Base-by-base conservation (phyloP, 1,140 invertebrate species). In the Pseudomyrmex gracilis region DNA sequence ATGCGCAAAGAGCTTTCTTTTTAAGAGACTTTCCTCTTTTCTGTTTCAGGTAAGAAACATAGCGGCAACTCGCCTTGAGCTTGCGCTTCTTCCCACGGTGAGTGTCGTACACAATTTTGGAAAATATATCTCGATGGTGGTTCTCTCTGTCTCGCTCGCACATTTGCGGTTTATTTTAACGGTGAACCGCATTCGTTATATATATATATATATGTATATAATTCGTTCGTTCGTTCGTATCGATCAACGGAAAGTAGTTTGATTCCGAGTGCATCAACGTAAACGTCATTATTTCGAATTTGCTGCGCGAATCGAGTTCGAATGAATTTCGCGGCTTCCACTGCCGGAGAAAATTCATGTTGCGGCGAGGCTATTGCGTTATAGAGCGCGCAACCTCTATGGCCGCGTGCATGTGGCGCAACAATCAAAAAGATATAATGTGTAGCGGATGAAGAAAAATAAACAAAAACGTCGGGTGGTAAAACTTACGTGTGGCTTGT, bases 41-140 rank as follows among this genome's bases (percentile, higher is more conserved):
- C 60, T 86, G 89, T 91, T 90, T 76, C 91, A 91, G 88, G 90
- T 93, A 90, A 93, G 89, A 88, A 71, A 89, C 73, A 74, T 43
- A 57, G 70, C 17, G 71, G 22, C 24, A 63, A 43, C 20, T 82
- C 1, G 57, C 20, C 58, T 64, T 20, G 80, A 76, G 73, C 58
- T 76, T 47, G 13, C 49, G 45, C 22, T 66, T 70, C 22, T 55
- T 61, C 61, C 0, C n/a, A 45, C 57, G 74, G 24, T 24, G 53
- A 74, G 68, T 51, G 24, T 74, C 34, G 34, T 34, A 34, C 34
- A 34, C 45, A 67, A 53, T n/a, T 34, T 66, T 53, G 8, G 45
- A n/a, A n/a, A 24, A 66, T 47, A 34, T 53, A 53, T 66, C 24
- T 43, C 45, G n/a, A 22, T 17, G 58, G 20, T 64, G 5, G 34